Base-by-base conservation (phyloP, 2,888 invertebrate genomes). In the Strigamia maritima region DNA sequence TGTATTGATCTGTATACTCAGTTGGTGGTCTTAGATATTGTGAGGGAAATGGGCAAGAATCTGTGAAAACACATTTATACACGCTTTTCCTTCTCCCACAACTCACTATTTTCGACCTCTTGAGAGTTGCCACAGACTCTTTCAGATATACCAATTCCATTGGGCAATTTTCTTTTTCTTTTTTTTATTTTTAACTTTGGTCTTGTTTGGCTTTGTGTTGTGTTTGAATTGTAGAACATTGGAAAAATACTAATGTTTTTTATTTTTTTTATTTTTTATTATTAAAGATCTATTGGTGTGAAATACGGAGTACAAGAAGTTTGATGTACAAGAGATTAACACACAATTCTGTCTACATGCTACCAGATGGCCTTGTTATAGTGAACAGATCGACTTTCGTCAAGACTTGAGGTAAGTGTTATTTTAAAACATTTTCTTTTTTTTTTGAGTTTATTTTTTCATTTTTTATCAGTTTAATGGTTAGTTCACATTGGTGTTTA, bases 11-110 rank as follows among this genome's bases (percentile, higher is more conserved):
- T 60, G 60, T 60, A 19, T 60, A 24, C 60, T 19, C 60, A 60
- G 60, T 60, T 60, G 60, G 60, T 60, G 60, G 60, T 60, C 60
- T 60, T 60, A 24, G 60, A 60, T 19, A 60, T 60, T 60, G 60
- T 60, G 60, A 60, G 16, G 60, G 60, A 60, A 60, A 60, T 60
- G 60, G 40, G 60, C 60, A 60, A 60, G 60, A 60, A 60, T 60
- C 60, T 60, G 60, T 16, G 60, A 60, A 60, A 60, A 60, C 60
- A 60, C 60, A 60, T 60, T 60, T 60, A 6, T 60, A 60, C 60
- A 60, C 60, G 60, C 10, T 60, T 60, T 60, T n/a, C n/a, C 60
- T 60, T 60, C 60, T 60, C n/a, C 60, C 40, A 44, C 40, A 44
- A 44, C 16, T 44, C 40, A 16, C 40, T 60, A 24, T 19, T 22